Percentiles rank a stretch among this genome's conserved stretches.
Conservation (phyloP, 2,888 invertebrate genomes). For the Cerceris ruficornis region DNA sequence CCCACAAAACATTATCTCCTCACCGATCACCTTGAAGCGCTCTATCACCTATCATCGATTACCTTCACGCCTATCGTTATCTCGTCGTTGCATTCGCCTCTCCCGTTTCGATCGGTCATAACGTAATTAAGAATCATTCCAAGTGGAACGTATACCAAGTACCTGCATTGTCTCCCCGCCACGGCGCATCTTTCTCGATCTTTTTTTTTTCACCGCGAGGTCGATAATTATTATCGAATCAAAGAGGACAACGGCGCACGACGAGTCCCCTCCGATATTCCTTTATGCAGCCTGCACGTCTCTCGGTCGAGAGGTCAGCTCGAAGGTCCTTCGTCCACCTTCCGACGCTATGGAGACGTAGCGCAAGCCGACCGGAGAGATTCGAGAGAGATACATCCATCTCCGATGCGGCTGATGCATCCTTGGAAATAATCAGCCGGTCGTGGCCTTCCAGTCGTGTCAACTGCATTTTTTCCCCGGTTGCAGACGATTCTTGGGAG, state of each 20-base stretch:
- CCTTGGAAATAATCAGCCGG: conserved; percentile 66
- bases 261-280: conserved; percentile 27
- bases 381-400: conserved; percentile 55
- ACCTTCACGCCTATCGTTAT: too few species aligned
- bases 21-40: too few species aligned
- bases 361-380: conserved; percentile 60
- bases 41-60: too few species aligned
- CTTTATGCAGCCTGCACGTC: conserved; percentile 45
- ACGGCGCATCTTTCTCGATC: conserved; percentile 3
- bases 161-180: conserved; percentile 49
- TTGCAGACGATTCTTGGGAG: not conserved
- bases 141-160: conserved; percentile 17
- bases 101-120: conserved; percentile 8
- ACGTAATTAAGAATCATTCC: conserved; percentile 46
- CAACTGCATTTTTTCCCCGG: conserved; percentile 41
- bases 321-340: conserved; percentile 38
- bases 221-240: conserved; percentile 66
- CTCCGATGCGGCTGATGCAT: conserved; percentile 50
- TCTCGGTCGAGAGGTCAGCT: conserved; percentile 58
- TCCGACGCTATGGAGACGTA: conserved; percentile 47
- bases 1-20: too few species aligned
- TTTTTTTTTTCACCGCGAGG: conserved; percentile 32
- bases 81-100: conserved; percentile 8
- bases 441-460: conserved; percentile 52
- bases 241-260: conserved; percentile 54